Conservation (phyloP, 1,140 invertebrate species). For the Drosophila insularis region DNA sequence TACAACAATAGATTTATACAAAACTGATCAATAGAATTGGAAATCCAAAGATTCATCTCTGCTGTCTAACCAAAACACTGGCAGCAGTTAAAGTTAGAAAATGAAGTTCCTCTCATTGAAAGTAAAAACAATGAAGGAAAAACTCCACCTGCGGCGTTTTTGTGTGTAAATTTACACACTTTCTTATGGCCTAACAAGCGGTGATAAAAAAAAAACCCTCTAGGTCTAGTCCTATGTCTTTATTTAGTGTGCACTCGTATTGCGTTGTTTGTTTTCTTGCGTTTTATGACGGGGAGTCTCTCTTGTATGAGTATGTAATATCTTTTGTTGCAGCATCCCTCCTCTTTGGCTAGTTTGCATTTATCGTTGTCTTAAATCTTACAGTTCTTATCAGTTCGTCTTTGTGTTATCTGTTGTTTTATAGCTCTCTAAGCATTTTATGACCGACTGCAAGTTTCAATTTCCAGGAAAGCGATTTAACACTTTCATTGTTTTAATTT, state of each 20-base stretch:
- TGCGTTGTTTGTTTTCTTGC: slow-evolving; percentile 16
- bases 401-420: slow-evolving; percentile 57
- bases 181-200: slow-evolving; percentile 65
- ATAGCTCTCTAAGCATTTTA: slow-evolving; percentile 44
- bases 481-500: slow-evolving; percentile 72
- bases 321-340: slow-evolving; percentile 49
- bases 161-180: slow-evolving; percentile 76
- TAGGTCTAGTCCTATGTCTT: slow-evolving; percentile 22
- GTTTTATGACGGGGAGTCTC: slow-evolving; percentile 27
- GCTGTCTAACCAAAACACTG: neutral
- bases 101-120: slow-evolving; percentile 33
- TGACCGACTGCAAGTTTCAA: slow-evolving; percentile 19
- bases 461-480: slow-evolving; percentile 61
- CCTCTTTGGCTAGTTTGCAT: neutral
- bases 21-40: neutral
- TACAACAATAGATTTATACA: neutral
- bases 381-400: slow-evolving; percentile 48
- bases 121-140: slow-evolving; percentile 56
- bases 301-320: slow-evolving; percentile 36
- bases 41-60: slow-evolving; percentile 25
- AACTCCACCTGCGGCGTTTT: slow-evolving; percentile 45
- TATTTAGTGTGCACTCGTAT: slow-evolving; percentile 25
- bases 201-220: slow-evolving; percentile 54
- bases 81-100: neutral
- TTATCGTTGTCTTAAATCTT: slow-evolving; percentile 62